phyloP scores from a whole-genome alignment of 2,888 invertebrate species.

The Drosophila phalerata region DNA sequence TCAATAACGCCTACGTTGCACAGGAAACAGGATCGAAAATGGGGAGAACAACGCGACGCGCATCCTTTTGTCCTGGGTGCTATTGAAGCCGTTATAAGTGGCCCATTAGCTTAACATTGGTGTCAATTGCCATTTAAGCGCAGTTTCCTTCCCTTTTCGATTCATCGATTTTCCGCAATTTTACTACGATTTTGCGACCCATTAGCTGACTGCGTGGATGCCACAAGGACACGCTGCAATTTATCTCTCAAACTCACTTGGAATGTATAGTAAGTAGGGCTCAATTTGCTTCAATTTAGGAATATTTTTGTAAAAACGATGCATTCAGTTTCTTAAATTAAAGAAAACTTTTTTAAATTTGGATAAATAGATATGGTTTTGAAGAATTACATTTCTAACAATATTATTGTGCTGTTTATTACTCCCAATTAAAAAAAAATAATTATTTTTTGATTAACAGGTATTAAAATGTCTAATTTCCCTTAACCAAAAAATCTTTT shows the following conservation, averaged over 20 bases:
- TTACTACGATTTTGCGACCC: background rate
- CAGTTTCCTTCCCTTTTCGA: constrained; percentile 45
- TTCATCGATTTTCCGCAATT: constrained; percentile 37
- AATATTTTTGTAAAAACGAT: background rate
- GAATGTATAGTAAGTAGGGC: background rate
- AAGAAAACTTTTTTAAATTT: background rate
- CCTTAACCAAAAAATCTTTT: too few relatives aligned
- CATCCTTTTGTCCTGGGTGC: constrained; percentile 19
- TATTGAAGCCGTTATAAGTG: constrained; percentile 47
- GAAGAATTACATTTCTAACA: too few relatives aligned
- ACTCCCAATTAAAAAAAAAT: too few relatives aligned
- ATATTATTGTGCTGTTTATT: too few relatives aligned
- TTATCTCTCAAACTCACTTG: background rate
- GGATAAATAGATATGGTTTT: background rate
- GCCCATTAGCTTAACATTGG: constrained; percentile 43
- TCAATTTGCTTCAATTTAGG: constrained; percentile 1
- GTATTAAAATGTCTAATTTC: too few relatives aligned
- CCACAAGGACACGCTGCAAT: constrained; percentile 8
- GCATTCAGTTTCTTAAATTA: background rate
- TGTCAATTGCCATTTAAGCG: constrained; percentile 63
- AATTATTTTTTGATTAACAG: too few relatives aligned
- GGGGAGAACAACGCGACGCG: constrained; percentile 6
- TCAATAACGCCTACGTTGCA: constrained; percentile 45
- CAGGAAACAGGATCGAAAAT: constrained; percentile 27
- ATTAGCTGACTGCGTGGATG: background rate